phyloP scores from a whole-genome alignment of 2,113 vertebrate species.

The Macaca nemestrina region DNA sequence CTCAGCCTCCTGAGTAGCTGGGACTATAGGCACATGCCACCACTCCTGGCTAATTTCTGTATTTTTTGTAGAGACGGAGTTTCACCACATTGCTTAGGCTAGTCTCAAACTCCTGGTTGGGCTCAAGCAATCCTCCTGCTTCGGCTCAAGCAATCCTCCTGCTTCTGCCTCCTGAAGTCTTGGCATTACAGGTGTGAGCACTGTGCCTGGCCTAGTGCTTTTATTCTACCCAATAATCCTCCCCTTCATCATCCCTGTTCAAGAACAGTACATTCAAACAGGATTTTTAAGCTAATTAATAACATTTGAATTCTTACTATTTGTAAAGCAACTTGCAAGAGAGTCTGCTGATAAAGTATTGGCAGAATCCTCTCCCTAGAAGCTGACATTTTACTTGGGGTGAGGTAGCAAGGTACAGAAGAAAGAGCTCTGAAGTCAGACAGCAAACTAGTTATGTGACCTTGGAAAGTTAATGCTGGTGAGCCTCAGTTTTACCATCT shows the following conservation, averaged over 20 bases:
- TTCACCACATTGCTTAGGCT: too few relatives aligned
- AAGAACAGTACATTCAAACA: background rate
- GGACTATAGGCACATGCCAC: too few relatives aligned
- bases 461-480: background rate
- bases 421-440: background rate
- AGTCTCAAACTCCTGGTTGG: too few relatives aligned
- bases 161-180: too few relatives aligned
- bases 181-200: too few relatives aligned
- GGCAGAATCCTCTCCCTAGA: background rate
- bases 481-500: background rate
- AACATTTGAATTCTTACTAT: background rate
- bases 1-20: too few relatives aligned
- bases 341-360: background rate
- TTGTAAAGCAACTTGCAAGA: background rate
- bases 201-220: background rate
- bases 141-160: too few relatives aligned
- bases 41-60: too few relatives aligned
- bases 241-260: background rate
- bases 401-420: background rate
- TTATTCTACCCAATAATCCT: background rate
- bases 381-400: background rate
- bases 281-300: background rate
- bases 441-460: background rate
- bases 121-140: too few relatives aligned
- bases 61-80: too few relatives aligned